Percentiles rank a stretch among this genome's conserved stretches.
Conservation (phyloP, 1,140 invertebrate genomes). For the Drosophila carrolli region DNA sequence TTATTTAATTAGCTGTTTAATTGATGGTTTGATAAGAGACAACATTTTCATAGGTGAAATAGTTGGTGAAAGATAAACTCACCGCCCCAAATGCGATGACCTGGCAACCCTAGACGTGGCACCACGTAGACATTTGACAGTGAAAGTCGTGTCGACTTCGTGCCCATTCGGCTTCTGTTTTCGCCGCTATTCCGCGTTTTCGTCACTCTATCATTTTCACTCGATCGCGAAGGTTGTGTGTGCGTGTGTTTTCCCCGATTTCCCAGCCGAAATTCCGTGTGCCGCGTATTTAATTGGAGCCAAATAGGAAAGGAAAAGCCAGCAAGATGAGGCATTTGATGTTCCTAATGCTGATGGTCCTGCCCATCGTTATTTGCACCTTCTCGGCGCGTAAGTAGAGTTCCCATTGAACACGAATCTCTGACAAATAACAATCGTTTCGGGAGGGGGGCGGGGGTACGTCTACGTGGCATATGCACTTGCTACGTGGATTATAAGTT, state of each 20-base stretch:
- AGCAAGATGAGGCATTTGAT: constrained; percentile 86
- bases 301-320: background rate
- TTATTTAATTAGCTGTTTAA: constrained; percentile 1
- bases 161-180: constrained; percentile 55
- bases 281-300: constrained; percentile 27
- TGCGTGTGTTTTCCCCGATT: constrained; percentile 14
- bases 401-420: background rate
- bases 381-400: constrained; percentile 86
- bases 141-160: constrained; percentile 68
- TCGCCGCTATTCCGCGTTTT: constrained; percentile 36
- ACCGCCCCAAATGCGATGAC: background rate
- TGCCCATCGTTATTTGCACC: constrained; percentile 87
- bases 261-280: constrained; percentile 22
- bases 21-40: constrained; percentile 1
- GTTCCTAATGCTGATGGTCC: constrained; percentile 86
- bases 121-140: constrained; percentile 80
- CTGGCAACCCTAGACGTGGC: constrained; percentile 69
- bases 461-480: constrained; percentile 38
- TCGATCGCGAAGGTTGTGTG: constrained; percentile 50
- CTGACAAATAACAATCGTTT: constrained; percentile 3
- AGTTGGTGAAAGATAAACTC: background rate
- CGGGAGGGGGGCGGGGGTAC: constrained; percentile 1
- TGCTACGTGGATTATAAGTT: constrained; percentile 20
- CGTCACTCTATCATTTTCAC: constrained; percentile 60
- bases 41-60: background rate